These are phyloP conservation scores for Eupleurogrammus muticus DNA, from an alignment of 2,797 vertebrate genomes.

Conservation along the genomic window DNA sequence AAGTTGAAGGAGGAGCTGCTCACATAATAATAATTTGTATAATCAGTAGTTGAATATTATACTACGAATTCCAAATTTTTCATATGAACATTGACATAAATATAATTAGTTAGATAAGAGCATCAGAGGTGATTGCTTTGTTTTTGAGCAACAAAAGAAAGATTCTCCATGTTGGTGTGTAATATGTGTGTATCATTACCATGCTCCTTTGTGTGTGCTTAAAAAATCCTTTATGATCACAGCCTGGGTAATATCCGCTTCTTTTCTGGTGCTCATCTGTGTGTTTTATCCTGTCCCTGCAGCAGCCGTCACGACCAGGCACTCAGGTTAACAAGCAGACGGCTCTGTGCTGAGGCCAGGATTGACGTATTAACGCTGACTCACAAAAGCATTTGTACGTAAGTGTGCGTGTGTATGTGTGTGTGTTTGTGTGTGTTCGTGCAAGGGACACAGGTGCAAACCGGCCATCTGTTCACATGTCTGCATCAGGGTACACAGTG, in stretches of 20 bases:
- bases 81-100: neutral
- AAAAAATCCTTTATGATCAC: constrained; percentile 7
- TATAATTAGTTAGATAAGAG: constrained; percentile 2
- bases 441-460: constrained; percentile 38
- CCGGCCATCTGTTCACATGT: constrained; percentile 39
- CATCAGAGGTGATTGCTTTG: neutral
- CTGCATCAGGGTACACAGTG: constrained; percentile 27
- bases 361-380: constrained; percentile 63
- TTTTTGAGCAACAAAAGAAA: constrained; percentile 10
- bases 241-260: constrained; percentile 31
- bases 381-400: constrained; percentile 43
- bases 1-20: too few relatives aligned
- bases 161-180: neutral
- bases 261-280: constrained; percentile 29
- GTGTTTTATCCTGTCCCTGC: constrained; percentile 41
- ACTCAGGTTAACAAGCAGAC: constrained; percentile 25
- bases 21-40: too few relatives aligned
- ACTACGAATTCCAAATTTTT: neutral
- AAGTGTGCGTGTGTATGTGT: constrained; percentile 24
- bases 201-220: neutral
- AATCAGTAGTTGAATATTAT: neutral
- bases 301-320: constrained; percentile 50
- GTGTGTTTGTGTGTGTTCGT: constrained; percentile 24
- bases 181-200: neutral
- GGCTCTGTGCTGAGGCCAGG: neutral